Percentiles rank a stretch among this genome's conserved stretches.
Evolutionary conservation across 2,888 invertebrate species (phyloP).

Genomic region (Margaritifera margaritifera): DNA sequence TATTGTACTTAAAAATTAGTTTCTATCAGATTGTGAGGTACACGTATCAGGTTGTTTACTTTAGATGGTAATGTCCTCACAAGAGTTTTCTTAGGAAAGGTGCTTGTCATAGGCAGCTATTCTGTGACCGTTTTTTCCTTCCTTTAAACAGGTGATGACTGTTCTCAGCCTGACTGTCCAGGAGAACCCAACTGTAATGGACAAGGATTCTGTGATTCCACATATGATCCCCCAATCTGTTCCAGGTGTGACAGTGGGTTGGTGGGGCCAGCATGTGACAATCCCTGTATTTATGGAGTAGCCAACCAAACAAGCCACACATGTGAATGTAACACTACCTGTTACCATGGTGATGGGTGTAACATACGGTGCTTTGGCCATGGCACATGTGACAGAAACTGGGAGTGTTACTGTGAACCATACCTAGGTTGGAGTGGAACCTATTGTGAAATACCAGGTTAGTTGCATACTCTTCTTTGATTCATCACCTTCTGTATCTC

Average conservation of each 20-base stretch:
- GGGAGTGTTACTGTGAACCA: conserved; percentile 51
- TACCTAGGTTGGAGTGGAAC: conserved; percentile 52
- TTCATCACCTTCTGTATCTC: no score
- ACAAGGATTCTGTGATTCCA: conserved; percentile 45
- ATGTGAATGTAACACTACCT: conserved; percentile 53
- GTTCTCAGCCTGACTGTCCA: conserved; percentile 50
- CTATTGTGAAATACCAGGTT: conserved; percentile 51
- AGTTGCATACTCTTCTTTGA: not conserved
- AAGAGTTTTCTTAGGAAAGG: not conserved
- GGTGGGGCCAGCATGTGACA: conserved; percentile 54
- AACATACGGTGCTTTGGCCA: conserved; percentile 56
- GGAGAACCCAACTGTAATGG: conserved; percentile 55
- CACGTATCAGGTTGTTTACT: no score
- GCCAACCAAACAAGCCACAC: conserved; percentile 28
- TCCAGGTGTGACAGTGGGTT: conserved; percentile 48
- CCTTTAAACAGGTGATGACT: conserved; percentile 44
- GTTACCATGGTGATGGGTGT: conserved; percentile 56
- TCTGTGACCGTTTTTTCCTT: not conserved
- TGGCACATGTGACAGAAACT: conserved; percentile 42
- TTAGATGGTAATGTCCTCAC: no score
- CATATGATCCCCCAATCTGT: conserved; percentile 50
- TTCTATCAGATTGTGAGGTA: no score
- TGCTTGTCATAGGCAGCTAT: not conserved
- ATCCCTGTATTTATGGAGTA: conserved; percentile 47
- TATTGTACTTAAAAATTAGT: no score